A percentile compares a stretch with the other conserved stretches of the same genome.
phyloP scores from a whole-genome alignment of 1,140 invertebrate genomes.

The Magallana angulata region DNA sequence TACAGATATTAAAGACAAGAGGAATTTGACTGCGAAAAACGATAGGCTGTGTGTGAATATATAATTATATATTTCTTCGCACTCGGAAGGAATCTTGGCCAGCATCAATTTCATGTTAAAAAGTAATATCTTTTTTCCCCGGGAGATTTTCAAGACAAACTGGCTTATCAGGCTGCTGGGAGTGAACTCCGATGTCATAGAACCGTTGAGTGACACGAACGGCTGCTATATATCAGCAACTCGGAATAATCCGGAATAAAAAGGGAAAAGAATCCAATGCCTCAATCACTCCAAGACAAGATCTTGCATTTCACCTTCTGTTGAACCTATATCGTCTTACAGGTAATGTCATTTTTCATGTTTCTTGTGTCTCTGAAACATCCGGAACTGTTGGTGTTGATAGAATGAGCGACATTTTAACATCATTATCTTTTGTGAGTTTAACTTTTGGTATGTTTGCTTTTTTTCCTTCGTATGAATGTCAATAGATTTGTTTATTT shows the following conservation, averaged over 20 bases:
- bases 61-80: too few relatives aligned
- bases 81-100: neutral
- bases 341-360: slow-evolving; percentile 14
- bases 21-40: too few relatives aligned
- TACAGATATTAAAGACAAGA: too few relatives aligned
- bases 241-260: neutral
- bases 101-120: slow-evolving; percentile 10
- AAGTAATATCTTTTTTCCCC: slow-evolving; percentile 13
- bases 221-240: slow-evolving; percentile 15
- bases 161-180: slow-evolving; percentile 2
- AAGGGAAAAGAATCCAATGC: neutral
- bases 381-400: neutral
- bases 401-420: neutral
- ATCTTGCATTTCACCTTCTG: neutral
- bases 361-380: neutral
- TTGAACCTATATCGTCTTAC: neutral
- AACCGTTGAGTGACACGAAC: neutral
- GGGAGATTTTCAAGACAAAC: neutral
- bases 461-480: too few relatives aligned
- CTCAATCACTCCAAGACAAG: neutral
- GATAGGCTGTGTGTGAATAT: too few relatives aligned
- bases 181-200: slow-evolving; percentile 1
- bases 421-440: neutral
- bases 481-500: too few relatives aligned
- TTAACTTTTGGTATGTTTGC: neutral